These are phyloP conservation scores for Xylocampa areola DNA, from an alignment of 2,888 invertebrate species.

Conservation along the genomic window DNA sequence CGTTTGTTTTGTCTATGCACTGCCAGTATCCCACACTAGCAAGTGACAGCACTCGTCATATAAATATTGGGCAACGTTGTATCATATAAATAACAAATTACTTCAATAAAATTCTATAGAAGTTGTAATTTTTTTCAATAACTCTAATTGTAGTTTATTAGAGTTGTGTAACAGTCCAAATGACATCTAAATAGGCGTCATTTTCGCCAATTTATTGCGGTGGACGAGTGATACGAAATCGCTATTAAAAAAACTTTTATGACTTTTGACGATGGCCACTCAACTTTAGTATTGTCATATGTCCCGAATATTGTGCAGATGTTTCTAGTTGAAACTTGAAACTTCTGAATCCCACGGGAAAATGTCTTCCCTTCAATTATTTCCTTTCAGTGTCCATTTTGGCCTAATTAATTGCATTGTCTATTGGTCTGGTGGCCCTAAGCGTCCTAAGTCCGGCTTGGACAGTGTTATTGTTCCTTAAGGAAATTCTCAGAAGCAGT, in stretches of 20 bases:
- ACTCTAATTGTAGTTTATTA: slow-evolving; percentile 51
- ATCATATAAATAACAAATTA: slow-evolving; percentile 6
- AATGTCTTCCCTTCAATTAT: slow-evolving; percentile 10
- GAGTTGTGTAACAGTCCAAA: slow-evolving; percentile 28
- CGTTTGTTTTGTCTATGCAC: background rate
- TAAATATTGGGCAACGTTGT: slow-evolving; percentile 3
- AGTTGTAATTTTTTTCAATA: slow-evolving; percentile 44
- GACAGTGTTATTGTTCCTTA: no score
- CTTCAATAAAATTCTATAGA: slow-evolving; percentile 34
- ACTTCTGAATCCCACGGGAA: slow-evolving; percentile 35
- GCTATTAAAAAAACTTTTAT: slow-evolving; percentile 38
- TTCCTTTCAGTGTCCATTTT: slow-evolving; percentile 10
- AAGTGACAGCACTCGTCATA: slow-evolving; percentile 16
- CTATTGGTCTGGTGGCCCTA: no score
- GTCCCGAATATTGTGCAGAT: slow-evolving; percentile 33
- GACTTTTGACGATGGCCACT: slow-evolving; percentile 38
- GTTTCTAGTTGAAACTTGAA: slow-evolving; percentile 16
- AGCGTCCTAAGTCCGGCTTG: no score
- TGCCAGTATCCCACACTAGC: background rate
- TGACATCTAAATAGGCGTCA: slow-evolving; percentile 28
- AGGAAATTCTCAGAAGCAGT: no score
- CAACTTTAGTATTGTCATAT: slow-evolving; percentile 31
- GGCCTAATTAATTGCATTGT: no score
- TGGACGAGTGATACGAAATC: slow-evolving; percentile 20
- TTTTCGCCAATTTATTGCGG: slow-evolving; percentile 37